Base-by-base conservation (phyloP, 1,140 invertebrate species). In the Cherax quadricarinatus region DNA sequence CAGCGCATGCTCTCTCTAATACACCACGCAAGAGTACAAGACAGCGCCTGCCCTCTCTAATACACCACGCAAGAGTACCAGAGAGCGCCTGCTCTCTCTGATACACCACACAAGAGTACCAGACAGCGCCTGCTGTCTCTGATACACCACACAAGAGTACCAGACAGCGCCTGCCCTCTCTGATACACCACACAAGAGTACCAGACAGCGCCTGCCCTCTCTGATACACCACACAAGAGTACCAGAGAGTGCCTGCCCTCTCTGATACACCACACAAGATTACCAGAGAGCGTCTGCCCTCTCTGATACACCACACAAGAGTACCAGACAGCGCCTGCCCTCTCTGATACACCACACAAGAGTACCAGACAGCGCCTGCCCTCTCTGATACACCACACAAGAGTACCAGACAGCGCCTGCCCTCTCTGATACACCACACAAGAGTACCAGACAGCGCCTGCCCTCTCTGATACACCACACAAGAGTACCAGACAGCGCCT, bases 151-250 rank as follows among this genome's bases (percentile, higher is more conserved):
- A 83, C 80, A 81, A 18, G 53, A 30, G 70, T 41, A 49, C 66
- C 51, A 81, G 16, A 24, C 9, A 60, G 62, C 53, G 81, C 81
- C 88, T 66, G 85, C 81, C 66, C 80, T 83, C 81, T 48, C 70
- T 84, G 70, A 84, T 90, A 84, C 49, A 84, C 81, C 66, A 84
- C 75, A 75, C n/a, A n/a, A 82, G 82, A 89, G 82, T 89, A 89
- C 24, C 82, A 87, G 87, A 82, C 48, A 89, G 30, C 30, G 0
- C 30, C 30, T 41, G 2, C 2, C 30, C 30, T 70, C 62, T 41
- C 30, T 41, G 2, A 41, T 41, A 41, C 30, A 41, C 2, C 30
- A 41, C 2, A 41, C 30, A 41, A 41, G 30, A 41, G 30, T 41
- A 41, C 30, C 30, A 41, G 30, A 41, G 30, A 41, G 30, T 2